Base-by-base conservation (phyloP, 1,140 invertebrate species). In the Zeugodacus cucurbitae region DNA sequence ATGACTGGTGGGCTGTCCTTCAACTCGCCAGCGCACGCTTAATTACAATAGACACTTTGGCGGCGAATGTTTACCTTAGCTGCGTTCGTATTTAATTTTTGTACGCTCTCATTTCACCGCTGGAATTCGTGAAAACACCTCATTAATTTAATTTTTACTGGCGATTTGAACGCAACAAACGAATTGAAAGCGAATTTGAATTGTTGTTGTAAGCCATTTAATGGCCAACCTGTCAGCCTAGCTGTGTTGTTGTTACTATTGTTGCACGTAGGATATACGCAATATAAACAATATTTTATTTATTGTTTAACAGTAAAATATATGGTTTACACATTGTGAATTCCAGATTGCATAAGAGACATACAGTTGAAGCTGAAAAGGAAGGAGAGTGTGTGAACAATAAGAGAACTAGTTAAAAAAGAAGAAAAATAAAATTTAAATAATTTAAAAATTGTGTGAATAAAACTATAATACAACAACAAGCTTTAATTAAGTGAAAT, bases 401-500 rank as follows among this genome's bases (percentile, higher is more conserved):
- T 48, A 48, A 48, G 10, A 48, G 44, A 48, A 48, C 11, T 48
- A 14, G 10, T 1, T 54, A 20, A 54, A 54, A 4, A 17, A 54
- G 20, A 17, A 17, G 3, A 54, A 54, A 8, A 6, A 54, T 4
- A 17, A 17, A 20, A 54, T 54, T 11, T 17, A 17, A 54, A 54
- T 17, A 17, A 17, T 44, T 20, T 17, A 57, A 54, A 86, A 57
- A 32, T 57, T 57, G 22, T 57, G 11, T 26, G 54, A 86, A 86
- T n/a, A 82, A 10, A 57, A 57, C 3, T 54, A 57, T 22, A 54
- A 32, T 57, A 54, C 17, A 57, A 26, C 14, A 86, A 86, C 3
- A 57, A 86, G 48, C 48, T 86, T 86, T 58, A 86, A 86, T 20
- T 2, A 58, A 86, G 29, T 58, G 29, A 86, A 59, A 86, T 86